These are phyloP conservation scores for Ophion ellenae DNA, from an alignment of 2,888 invertebrate species.

Conservation along the genomic window DNA sequence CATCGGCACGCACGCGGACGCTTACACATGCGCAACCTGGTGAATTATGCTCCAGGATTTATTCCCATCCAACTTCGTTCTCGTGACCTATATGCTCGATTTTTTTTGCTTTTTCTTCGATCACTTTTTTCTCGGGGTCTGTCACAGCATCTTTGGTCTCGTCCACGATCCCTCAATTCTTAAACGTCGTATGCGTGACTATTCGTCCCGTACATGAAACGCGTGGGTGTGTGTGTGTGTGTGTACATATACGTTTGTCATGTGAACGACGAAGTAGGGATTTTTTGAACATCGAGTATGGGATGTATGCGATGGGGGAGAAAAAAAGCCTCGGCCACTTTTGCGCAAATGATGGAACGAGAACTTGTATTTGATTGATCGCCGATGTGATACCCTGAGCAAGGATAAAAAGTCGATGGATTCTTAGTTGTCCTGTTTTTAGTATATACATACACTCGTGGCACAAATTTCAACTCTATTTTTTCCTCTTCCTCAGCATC, in stretches of 20 bases:
- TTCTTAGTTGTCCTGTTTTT: neutral
- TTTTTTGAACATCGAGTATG: constrained; percentile 25
- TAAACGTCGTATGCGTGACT: constrained; percentile 35
- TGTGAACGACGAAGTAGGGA: neutral
- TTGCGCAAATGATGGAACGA: constrained; percentile 33
- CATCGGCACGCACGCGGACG: neutral
- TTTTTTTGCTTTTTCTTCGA: constrained; percentile 1
- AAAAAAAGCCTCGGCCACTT: constrained; percentile 19
- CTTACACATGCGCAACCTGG: constrained; percentile 23
- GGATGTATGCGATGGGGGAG: neutral
- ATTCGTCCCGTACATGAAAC: neutral
- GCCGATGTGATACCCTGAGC: neutral
- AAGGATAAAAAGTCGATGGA: neutral
- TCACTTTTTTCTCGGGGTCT: neutral
- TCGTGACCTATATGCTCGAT: constrained; percentile 20
- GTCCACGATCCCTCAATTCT: constrained; percentile 55
- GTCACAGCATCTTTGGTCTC: constrained; percentile 11
- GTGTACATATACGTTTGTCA: neutral
- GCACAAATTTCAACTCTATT: no score
- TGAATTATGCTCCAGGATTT: constrained; percentile 56
- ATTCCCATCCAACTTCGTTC: constrained; percentile 23
- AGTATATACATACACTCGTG: neutral
- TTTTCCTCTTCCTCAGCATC: no score
- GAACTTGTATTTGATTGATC: constrained; percentile 36
- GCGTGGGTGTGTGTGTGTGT: neutral